Evolutionary conservation across 1,140 invertebrate genomes (phyloP).

Genomic region (Cryptotermes secundus): DNA sequence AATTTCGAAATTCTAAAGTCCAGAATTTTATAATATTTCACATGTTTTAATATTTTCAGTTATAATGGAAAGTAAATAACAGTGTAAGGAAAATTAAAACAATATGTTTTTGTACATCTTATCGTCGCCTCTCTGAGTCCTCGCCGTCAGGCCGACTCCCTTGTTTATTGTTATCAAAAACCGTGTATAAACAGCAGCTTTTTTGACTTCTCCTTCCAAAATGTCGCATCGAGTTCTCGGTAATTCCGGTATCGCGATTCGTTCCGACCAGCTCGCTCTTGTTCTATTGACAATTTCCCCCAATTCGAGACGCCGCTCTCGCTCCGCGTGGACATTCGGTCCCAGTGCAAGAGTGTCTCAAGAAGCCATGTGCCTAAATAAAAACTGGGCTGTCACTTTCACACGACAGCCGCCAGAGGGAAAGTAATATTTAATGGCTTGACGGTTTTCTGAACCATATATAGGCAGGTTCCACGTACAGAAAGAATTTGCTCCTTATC

Average conservation of each 20-base stretch:
- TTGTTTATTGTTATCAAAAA: not conserved
- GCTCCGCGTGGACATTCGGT: not conserved
- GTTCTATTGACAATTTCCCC: conserved; percentile 15
- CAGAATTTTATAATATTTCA: too few species aligned
- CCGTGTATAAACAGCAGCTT: not conserved
- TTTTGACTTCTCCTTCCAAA: not conserved
- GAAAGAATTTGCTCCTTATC: too few species aligned
- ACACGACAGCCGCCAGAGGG: too few species aligned
- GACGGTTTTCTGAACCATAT: too few species aligned
- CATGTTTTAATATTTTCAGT: too few species aligned
- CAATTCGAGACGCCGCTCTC: conserved; percentile 1
- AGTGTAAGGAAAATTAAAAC: too few species aligned
- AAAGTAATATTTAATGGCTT: too few species aligned
- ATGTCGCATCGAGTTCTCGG: not conserved
- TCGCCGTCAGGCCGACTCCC: not conserved
- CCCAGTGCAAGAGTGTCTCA: not conserved
- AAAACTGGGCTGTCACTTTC: too few species aligned
- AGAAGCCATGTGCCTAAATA: not conserved
- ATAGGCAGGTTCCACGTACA: too few species aligned
- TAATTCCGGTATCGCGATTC: not conserved
- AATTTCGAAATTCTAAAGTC: too few species aligned
- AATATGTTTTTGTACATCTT: not conserved
- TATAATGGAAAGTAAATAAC: too few species aligned
- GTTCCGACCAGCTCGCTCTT: not conserved
- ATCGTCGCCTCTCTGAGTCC: not conserved